Evolutionary conservation across 2,797 vertebrate genomes (phyloP).

Genomic region (Tragopan temminckii): DNA sequence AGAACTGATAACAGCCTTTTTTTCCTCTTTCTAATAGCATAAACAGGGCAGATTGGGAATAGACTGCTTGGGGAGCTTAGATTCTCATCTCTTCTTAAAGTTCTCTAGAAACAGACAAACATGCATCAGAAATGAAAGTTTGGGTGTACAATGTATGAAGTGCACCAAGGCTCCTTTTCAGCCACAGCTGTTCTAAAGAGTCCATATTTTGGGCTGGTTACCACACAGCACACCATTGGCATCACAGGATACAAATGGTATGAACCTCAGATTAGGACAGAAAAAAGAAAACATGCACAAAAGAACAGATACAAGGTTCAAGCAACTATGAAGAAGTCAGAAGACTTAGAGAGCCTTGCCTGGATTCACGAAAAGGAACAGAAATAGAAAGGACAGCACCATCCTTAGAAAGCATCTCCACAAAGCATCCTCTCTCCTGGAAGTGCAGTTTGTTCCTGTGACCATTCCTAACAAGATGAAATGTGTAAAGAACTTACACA

Average conservation of each 20-base stretch:
- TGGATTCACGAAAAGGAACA: background rate
- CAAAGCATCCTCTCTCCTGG: background rate
- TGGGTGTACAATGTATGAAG: background rate
- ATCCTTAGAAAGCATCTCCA: background rate
- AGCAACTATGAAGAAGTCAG: background rate
- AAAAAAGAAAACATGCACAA: background rate
- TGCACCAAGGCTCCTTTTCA: background rate
- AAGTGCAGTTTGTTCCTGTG: background rate
- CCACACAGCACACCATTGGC: fast-evolving
- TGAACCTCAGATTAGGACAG: background rate
- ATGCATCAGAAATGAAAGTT: background rate
- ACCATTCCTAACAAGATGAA: background rate
- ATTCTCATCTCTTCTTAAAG: background rate
- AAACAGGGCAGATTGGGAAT: background rate
- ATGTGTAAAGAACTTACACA: background rate
- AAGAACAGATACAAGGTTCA: background rate
- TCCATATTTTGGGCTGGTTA: background rate
- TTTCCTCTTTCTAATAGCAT: background rate
- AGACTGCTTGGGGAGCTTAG: background rate
- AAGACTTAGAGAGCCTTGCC: background rate
- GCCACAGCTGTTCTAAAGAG: background rate
- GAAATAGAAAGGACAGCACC: background rate
- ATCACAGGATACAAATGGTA: background rate
- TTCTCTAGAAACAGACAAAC: background rate
- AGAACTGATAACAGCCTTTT: background rate